Evolutionary conservation across 2,113 vertebrate species (phyloP).

Genomic region (Podarcis cretensis): DNA sequence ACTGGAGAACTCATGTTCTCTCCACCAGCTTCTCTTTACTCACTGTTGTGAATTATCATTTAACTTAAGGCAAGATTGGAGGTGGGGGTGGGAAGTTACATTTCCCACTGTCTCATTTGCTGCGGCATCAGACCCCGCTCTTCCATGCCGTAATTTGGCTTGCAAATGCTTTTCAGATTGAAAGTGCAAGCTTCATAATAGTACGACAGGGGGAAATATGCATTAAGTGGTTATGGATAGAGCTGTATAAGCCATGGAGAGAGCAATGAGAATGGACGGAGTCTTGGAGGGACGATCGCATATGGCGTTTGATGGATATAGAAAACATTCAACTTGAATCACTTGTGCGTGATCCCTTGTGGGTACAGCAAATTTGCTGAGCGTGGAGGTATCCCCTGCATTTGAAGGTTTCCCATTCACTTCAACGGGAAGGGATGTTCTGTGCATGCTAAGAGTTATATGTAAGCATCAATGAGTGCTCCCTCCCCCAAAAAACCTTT

Average conservation of each 20-base stretch:
- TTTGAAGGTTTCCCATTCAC: no score
- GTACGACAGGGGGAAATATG: not conserved
- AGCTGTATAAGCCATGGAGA: slow-evolving; percentile 9
- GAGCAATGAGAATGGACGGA: not conserved
- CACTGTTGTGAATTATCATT: slow-evolving; percentile 66
- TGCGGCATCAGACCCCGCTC: slow-evolving; percentile 40
- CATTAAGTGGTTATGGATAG: slow-evolving; percentile 16
- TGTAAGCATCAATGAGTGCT: no score
- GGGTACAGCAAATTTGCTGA: no score
- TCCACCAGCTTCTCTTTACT: slow-evolving; percentile 60
- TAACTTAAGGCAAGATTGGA: slow-evolving; percentile 58
- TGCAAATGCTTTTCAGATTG: slow-evolving; percentile 14
- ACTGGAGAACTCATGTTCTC: slow-evolving; percentile 64
- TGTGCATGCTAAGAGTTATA: no score
- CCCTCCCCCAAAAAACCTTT: no score
- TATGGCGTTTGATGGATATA: no score
- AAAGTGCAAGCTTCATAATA: slow-evolving; percentile 30
- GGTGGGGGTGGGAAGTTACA: slow-evolving; percentile 39
- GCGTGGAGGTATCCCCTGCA: no score
- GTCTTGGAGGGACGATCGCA: not conserved
- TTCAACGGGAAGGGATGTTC: no score
- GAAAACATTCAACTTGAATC: not conserved
- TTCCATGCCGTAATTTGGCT: slow-evolving; percentile 56
- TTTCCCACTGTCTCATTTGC: slow-evolving; percentile 55
- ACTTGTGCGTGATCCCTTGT: no score